phyloP scores from a whole-genome alignment of 2,888 invertebrate genomes.

The Lepidocyrtoides sp. region DNA sequence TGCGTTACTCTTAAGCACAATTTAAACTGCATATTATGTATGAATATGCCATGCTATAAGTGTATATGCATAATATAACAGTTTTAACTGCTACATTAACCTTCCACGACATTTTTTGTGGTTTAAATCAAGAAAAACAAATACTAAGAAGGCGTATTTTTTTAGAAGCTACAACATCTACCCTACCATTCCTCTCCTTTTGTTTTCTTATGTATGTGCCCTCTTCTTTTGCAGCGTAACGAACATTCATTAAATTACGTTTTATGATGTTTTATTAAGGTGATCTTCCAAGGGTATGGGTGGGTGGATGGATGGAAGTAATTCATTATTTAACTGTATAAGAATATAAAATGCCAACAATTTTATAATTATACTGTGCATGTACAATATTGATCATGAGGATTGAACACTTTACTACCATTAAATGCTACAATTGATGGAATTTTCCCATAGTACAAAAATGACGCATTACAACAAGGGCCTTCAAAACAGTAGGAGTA shows the following conservation, averaged over 20 bases:
- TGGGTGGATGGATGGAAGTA: too few relatives aligned
- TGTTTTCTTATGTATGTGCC: neutral
- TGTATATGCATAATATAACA: too few relatives aligned
- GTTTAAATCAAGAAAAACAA: neutral
- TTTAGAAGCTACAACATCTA: too few relatives aligned
- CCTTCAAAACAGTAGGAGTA: too few relatives aligned
- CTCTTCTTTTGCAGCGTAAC: neutral
- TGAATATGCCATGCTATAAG: too few relatives aligned
- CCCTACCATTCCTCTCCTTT: too few relatives aligned
- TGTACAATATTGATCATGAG: neutral
- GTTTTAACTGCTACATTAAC: too few relatives aligned
- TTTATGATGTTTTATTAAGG: slow-evolving; percentile 23
- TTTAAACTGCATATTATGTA: too few relatives aligned
- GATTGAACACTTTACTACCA: neutral
- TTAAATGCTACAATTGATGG: slow-evolving; percentile 52
- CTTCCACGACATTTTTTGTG: neutral
- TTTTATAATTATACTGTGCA: slow-evolving; percentile 48
- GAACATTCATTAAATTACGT: slow-evolving; percentile 17
- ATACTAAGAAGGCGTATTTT: neutral
- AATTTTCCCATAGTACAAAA: slow-evolving; percentile 45
- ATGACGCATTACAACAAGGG: neutral
- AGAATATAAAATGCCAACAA: too few relatives aligned
- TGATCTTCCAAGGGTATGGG: slow-evolving; percentile 60
- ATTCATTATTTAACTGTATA: too few relatives aligned
- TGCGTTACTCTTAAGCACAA: too few relatives aligned